phyloP scores from a whole-genome alignment of 2,797 vertebrate genomes.

The Amphiprion clarkii region DNA sequence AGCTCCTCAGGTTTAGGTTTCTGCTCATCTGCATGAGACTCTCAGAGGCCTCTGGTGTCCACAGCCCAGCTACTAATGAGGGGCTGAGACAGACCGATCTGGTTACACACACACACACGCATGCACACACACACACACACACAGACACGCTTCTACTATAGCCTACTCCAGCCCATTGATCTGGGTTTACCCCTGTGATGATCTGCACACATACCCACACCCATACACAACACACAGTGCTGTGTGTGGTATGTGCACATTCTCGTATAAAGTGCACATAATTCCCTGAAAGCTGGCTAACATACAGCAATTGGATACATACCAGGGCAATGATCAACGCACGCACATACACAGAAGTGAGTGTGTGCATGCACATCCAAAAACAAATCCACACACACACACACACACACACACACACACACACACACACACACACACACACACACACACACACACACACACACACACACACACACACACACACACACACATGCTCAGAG shows the following conservation, averaged over 20 bases:
- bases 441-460: slow-evolving; percentile 70
- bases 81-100: slow-evolving; percentile 71
- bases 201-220: slow-evolving; percentile 32
- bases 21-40: slow-evolving; percentile 86
- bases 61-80: slow-evolving; percentile 82
- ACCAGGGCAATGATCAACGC: background rate
- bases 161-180: slow-evolving; percentile 76
- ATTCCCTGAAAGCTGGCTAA: background rate
- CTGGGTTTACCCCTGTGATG: slow-evolving; percentile 80
- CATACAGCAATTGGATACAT: background rate
- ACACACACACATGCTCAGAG: slow-evolving; percentile 68
- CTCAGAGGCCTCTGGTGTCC: slow-evolving; percentile 78
- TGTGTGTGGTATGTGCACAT: too few relatives aligned
- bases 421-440: slow-evolving; percentile 74
- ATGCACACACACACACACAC: slow-evolving; percentile 27
- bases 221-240: too few relatives aligned
- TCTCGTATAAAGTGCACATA: too few relatives aligned
- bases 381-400: too few relatives aligned
- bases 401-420: slow-evolving; percentile 58
- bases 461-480: slow-evolving; percentile 11
- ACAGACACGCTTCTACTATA: slow-evolving; percentile 40
- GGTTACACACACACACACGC: slow-evolving; percentile 65
- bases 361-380: too few relatives aligned
- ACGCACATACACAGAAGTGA: slow-evolving; percentile 30
- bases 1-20: slow-evolving; percentile 85